Evolutionary conservation across 2,797 vertebrate species (phyloP), one percentile per base, ranked within the genome.

Genomic region (Takifugu ocellatus): DNA sequence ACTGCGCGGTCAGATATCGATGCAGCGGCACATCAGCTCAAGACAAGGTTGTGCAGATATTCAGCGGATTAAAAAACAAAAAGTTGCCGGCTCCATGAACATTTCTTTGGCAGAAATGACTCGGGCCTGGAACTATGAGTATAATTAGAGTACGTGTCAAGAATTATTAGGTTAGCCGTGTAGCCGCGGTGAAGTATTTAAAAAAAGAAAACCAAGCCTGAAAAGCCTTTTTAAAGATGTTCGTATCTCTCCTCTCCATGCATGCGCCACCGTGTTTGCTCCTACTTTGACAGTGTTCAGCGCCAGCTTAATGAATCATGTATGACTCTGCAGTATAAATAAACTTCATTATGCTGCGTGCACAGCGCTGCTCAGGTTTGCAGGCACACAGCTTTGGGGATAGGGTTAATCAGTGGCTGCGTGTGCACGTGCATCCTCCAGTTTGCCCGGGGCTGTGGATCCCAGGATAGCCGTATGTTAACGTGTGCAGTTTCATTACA

Each of bases 281-380:
- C 61, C 66, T 55, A 47, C 63, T 75, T 79, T 79, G 65, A 82
- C 70, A 75, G 70, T 62, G 70, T 76, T 79, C 64, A 72, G 74
- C 66, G 63, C 45, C 63, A 75, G 73, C 71, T 78, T 68, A 47
- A 79, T 87, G 76, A 87, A 86, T 88, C 84, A 82, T 89, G 77
- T 71, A 84, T 85, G 79, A 79, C 54, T 64, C 70, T 84, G 79
- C 81, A 77, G 78, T 73, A 62, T 70, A 87, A 86, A 81, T 78
- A 75, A 72, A 78, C 75, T 77, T 82, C 68, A 84, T 85, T 73
- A 77, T 74, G 69, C 82, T 63, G 70, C 60, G 26, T 66, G 64
- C 59, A 76, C 74, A 61, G 58, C 49, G 45, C 61, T 77, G 68
- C 69, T 56, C 74, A 5, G 14, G 57, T 71, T 70, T 68, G 54